phyloP scores from a whole-genome alignment of 1,140 invertebrate species.

The Argopecten irradians region DNA sequence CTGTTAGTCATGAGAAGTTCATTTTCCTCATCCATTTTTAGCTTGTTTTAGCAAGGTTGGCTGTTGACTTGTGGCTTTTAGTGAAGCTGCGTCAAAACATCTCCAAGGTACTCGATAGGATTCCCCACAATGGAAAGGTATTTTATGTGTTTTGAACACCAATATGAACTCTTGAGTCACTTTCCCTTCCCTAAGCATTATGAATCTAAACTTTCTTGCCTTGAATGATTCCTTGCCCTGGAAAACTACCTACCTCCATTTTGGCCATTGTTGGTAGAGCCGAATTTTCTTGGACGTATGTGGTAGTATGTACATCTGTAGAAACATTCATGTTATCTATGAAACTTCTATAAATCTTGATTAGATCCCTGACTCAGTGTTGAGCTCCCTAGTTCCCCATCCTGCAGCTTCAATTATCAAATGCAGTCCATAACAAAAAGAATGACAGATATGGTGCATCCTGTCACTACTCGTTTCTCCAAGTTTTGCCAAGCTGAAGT shows the following conservation, averaged over 20 bases:
- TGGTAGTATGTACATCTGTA: too few species aligned
- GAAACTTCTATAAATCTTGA: slow-evolving; percentile 34
- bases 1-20: too few species aligned
- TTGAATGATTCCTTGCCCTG: slow-evolving; percentile 41
- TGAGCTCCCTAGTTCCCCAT: slow-evolving; percentile 28
- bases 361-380: slow-evolving; percentile 26
- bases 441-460: slow-evolving; percentile 33
- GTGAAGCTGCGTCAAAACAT: too few species aligned
- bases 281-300: slow-evolving; percentile 37
- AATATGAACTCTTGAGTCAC: slow-evolving; percentile 26
- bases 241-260: slow-evolving; percentile 8
- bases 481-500: slow-evolving; percentile 27
- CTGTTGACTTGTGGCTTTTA: too few species aligned
- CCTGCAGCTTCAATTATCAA: slow-evolving; percentile 28
- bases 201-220: slow-evolving; percentile 35
- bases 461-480: slow-evolving; percentile 37
- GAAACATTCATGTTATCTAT: slow-evolving; percentile 38
- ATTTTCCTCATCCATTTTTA: too few species aligned
- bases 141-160: slow-evolving; percentile 35
- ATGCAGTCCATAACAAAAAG: slow-evolving; percentile 28
- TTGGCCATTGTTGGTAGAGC: slow-evolving; percentile 27
- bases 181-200: slow-evolving; percentile 35
- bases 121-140: slow-evolving; percentile 38
- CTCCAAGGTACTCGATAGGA: too few species aligned
- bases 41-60: too few species aligned